These are phyloP conservation scores for Pomatostomus ruficeps DNA, from an alignment of 2,113 vertebrate genomes.

Conservation along the genomic window DNA sequence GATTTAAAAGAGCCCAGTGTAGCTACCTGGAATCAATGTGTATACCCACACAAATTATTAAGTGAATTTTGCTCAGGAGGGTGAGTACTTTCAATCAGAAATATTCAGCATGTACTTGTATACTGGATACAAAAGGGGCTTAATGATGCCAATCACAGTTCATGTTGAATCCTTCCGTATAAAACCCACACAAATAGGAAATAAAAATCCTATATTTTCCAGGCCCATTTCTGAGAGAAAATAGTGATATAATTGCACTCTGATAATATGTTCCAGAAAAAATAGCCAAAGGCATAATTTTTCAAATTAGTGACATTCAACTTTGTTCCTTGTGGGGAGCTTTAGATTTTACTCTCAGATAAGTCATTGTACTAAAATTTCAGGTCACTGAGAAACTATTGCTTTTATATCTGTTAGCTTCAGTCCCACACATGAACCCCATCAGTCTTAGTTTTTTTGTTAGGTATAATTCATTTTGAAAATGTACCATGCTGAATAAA, in stretches of 20 bases:
- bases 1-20: not conserved
- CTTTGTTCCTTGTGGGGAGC: not conserved
- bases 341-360: not conserved
- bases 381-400: not conserved
- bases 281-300: conserved; percentile 28
- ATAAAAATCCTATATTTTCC: conserved; percentile 2
- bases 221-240: conserved; percentile 1
- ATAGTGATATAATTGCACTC: not conserved
- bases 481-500: not conserved
- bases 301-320: conserved; percentile 28
- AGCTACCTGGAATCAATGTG: not conserved
- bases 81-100: not conserved
- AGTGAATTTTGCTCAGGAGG: not conserved
- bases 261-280: not conserved
- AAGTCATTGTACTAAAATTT: conserved; percentile 32
- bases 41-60: not conserved
- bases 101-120: not conserved
- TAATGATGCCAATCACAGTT: conserved; percentile 7
- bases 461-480: conserved; percentile 36
- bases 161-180: not conserved
- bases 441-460: not conserved
- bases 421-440: conserved; percentile 6
- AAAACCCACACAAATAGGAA: not conserved
- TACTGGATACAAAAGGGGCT: conserved; percentile 8
- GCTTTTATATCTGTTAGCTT: not conserved